Evolutionary conservation across 2,888 invertebrate genomes (phyloP), one percentile per base, ranked within the genome.

Genomic region (Anagyrus pseudococci): DNA sequence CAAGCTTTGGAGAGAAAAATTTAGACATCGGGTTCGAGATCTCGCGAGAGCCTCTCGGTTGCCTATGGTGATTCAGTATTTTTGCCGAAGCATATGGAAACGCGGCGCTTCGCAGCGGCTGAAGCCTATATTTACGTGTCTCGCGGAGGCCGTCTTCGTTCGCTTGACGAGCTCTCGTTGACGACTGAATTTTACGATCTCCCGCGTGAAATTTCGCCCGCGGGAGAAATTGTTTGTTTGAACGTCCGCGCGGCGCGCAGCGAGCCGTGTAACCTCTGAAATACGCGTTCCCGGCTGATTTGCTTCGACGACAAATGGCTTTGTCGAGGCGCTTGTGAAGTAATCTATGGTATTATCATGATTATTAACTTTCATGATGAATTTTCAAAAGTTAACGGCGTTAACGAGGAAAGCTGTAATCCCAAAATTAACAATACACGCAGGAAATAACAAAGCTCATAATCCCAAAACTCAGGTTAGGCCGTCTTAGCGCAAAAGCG

Each of bases 171-270:
- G 53, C 29, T 41, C 25, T 37, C 63, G 58, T 49, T 44, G 44
- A 46, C 49, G 40, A 46, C 40, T 29, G 50, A 22, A 40, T 52
- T 59, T 59, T 59, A 59, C 58, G 55, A 55, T 55, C 55, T 46
- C 19, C n/a, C 17, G 46, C 58, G 44, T 33, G 19, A 62, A 57
- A 37, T 40, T 52, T 23, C n/a, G 48, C 15, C 40, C 25, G 41
- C 29, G 44, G 13, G 44, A 20, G 15, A 7, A 41, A 52, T 33
- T 40, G 53, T 46, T 55, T 46, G 55, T 46, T 46, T 46, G 29
- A 44, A 43, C 43, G 37, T n/a, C n/a, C n/a, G n/a, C n/a, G n/a
- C n/a, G n/a, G 19, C 19, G 10, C 23, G 22, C 40, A 23, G 43
- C 15, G 15, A 37, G 33, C 33, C 33, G 33, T 15, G n/a, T n/a